Percentiles rank a stretch among this genome's conserved stretches.
Conservation (phyloP, 2,888 invertebrate species). For the Synergus itoensis region DNA sequence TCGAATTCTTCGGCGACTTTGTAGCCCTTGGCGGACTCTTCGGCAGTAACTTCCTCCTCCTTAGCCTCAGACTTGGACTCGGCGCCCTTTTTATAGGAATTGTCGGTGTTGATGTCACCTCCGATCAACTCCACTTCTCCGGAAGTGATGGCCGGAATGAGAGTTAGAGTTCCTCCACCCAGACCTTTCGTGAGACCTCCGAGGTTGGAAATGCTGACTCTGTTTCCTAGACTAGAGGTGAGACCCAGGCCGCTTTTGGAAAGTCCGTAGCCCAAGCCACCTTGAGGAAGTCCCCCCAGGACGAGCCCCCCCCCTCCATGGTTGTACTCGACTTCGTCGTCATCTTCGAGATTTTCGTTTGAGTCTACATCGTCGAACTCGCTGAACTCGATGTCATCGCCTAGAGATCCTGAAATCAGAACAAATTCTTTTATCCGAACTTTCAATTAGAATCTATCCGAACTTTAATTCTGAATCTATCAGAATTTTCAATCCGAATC, state of each 20-base stretch:
- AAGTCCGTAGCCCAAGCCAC: constrained; percentile 41
- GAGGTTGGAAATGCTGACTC: not conserved
- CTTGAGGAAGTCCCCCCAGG: constrained; percentile 49
- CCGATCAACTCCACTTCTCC: constrained; percentile 38
- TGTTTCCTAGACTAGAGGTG: not conserved
- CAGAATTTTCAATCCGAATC: no score
- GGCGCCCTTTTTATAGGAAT: constrained; percentile 56
- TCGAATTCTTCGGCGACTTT: constrained; percentile 65
- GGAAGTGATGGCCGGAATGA: not conserved
- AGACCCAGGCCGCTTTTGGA: constrained; percentile 45
- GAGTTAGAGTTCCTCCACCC: not conserved
- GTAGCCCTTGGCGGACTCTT: constrained; percentile 65
- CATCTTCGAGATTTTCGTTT: constrained; percentile 47
- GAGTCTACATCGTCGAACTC: constrained; percentile 38
- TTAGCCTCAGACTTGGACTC: constrained; percentile 57
- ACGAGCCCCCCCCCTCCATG: constrained; percentile 49
- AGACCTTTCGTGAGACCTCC: not conserved
- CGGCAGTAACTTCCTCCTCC: constrained; percentile 57
- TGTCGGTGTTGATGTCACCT: constrained; percentile 44
- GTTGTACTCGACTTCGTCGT: constrained; percentile 41
- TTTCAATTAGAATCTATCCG: no score
- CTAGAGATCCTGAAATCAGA: constrained; percentile 15
- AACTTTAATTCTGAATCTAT: no score
- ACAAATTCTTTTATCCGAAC: no score
- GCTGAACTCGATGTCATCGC: not conserved